Evolutionary conservation across 2,113 vertebrate genomes (phyloP).

Genomic region (Datnioides undecimradiatus): DNA sequence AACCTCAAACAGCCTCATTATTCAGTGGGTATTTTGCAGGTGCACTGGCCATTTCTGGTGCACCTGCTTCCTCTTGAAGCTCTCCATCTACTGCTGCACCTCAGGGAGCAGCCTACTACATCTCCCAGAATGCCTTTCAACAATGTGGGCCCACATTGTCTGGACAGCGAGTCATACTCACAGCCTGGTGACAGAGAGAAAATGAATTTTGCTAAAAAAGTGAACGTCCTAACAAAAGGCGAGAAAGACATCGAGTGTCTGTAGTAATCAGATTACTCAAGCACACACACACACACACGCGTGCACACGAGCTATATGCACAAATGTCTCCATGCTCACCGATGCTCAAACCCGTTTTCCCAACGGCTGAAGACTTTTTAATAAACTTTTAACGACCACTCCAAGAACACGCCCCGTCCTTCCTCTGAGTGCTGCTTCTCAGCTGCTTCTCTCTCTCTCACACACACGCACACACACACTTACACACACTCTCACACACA

Average conservation of each 20-base stretch:
- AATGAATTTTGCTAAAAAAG: neutral
- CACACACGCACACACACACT: conserved; percentile 59
- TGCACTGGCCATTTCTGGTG: neutral
- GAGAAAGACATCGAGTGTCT: neutral
- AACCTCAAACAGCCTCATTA: neutral
- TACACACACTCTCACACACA: conserved; percentile 73
- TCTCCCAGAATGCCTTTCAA: conserved; percentile 26
- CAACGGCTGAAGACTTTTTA: conserved; percentile 78
- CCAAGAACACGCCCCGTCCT: conserved; percentile 80
- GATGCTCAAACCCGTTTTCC: conserved; percentile 46
- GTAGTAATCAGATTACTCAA: neutral
- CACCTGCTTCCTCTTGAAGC: neutral
- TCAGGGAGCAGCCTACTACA: neutral
- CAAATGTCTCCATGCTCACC: conserved; percentile 15
- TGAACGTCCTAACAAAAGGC: neutral
- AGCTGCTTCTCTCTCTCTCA: conserved; percentile 19
- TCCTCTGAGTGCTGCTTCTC: conserved; percentile 83
- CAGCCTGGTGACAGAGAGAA: neutral
- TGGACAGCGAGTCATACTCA: neutral
- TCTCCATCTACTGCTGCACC: no score
- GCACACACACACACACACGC: conserved; percentile 14
- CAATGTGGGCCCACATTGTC: neutral
- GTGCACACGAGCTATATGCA: neutral
- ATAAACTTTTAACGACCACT: conserved; percentile 89
- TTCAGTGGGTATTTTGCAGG: neutral